These are phyloP conservation scores for Apistogramma diplotaenia DNA, from an alignment of 2,113 vertebrate genomes.

Conservation along the genomic window DNA sequence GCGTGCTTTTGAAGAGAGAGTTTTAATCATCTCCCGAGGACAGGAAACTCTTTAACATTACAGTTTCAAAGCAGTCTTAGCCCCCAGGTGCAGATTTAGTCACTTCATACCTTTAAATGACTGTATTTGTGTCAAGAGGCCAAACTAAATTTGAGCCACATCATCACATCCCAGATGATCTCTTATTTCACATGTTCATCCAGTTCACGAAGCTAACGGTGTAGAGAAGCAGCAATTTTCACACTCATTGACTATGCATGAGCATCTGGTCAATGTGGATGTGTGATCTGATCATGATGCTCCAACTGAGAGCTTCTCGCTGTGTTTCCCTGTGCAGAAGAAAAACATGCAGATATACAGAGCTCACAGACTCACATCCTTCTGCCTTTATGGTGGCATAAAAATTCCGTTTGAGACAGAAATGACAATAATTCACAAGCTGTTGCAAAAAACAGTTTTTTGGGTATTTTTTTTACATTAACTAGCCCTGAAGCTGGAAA, in stretches of 20 bases:
- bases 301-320: constrained; percentile 13
- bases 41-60: background rate
- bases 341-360: constrained; percentile 26
- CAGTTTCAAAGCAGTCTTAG: background rate
- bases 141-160: background rate
- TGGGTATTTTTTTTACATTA: too few relatives aligned
- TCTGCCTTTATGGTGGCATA: background rate
- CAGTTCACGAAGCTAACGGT: constrained; percentile 10
- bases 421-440: background rate
- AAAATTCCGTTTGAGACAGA: background rate
- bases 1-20: background rate
- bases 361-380: background rate
- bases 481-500: background rate
- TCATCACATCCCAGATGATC: constrained; percentile 5
- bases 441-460: background rate
- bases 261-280: constrained; percentile 68
- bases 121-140: constrained; percentile 3
- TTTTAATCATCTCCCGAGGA: background rate
- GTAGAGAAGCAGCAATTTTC: constrained; percentile 14
- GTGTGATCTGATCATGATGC: constrained; percentile 43
- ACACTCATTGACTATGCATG: constrained; percentile 74
- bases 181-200: background rate
- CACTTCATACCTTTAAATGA: background rate
- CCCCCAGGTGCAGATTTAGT: background rate
- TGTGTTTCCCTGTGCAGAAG: constrained; percentile 23